Base-by-base conservation (phyloP, 1,140 invertebrate species). In the Mycetomoellerius zeteki region DNA sequence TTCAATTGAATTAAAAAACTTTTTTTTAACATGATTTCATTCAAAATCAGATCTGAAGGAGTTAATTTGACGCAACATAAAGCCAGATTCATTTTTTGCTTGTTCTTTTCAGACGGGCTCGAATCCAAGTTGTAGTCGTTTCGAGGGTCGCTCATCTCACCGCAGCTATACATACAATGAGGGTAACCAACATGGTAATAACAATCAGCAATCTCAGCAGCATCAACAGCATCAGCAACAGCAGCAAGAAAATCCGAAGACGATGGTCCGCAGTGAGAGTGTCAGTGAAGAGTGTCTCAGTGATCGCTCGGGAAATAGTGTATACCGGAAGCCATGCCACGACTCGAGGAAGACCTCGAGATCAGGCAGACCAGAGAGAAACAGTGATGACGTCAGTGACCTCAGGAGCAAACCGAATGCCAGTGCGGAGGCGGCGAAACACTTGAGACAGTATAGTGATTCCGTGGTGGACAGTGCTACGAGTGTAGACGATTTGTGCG, bases 401-500 rank as follows among this genome's bases (percentile, higher is more conserved):
- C 88, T 90, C 24, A 90, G 71, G 71, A 89, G 72, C 77, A 85
- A 92, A 47, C 72, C 84, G 65, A 89, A 88, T 76, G 75, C 64
- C 54, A 77, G 65, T 82, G 85, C 60, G 47, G 71, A 87, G 62
- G 65, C 86, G 71, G 76, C 88, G 21, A 93, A 90, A 87, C 93
- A 93, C 64, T 91, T 91, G 64, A 88, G 93, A 76, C 94, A 94
- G 89, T 94, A 91, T 76, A 94, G 94, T 93, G 94, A 94, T 91
- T 94, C 93, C 75, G 90, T 93, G 86, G 90, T 94, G 62, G 92
- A 94, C 77, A 92, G 92, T 93, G 91, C 80, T 71, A 93, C 90
- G 60, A 91, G 89, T 89, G 87, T 88, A 60, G 88, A 89, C 78
- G 87, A 93, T 86, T 82, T 91, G 81, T 92, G 90, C 58, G 88